Conservation (phyloP, 53 echinoderm and acorn worm species). For the Astropecten irregularis region DNA sequence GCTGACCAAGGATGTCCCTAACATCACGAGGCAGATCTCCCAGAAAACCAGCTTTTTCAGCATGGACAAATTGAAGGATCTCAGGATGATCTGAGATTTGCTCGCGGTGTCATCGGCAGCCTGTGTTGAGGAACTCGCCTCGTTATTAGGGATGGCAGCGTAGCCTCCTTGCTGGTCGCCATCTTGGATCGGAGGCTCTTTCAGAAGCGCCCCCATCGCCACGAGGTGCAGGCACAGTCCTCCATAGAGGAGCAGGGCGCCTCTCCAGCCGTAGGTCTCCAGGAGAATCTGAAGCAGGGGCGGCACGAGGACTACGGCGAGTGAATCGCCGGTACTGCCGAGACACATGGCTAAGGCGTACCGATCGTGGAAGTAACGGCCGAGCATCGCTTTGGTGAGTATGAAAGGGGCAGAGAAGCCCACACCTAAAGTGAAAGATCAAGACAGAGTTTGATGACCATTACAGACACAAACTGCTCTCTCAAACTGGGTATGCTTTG, state of each 20-base stretch:
- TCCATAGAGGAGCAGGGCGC: background rate
- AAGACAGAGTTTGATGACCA: too few relatives aligned
- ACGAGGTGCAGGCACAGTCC: background rate
- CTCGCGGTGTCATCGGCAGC: too few relatives aligned
- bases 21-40: background rate
- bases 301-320: background rate
- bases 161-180: background rate
- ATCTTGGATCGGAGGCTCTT: background rate
- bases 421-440: too few relatives aligned
- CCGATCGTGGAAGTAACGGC: background rate
- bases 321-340: background rate
- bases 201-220: background rate
- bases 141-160: background rate
- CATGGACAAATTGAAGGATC: background rate
- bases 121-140: too few relatives aligned
- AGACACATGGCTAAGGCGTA: background rate
- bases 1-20: background rate
- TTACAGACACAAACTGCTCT: too few relatives aligned
- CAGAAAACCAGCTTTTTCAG: background rate
- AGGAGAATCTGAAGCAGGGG: background rate
- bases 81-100: background rate
- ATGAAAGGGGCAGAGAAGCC: background rate
- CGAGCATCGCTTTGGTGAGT: background rate
- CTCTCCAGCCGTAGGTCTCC: conserved; percentile 4
- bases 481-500: too few relatives aligned